Conservation (phyloP, 2,888 invertebrate genomes). For the Brenthis ino region DNA sequence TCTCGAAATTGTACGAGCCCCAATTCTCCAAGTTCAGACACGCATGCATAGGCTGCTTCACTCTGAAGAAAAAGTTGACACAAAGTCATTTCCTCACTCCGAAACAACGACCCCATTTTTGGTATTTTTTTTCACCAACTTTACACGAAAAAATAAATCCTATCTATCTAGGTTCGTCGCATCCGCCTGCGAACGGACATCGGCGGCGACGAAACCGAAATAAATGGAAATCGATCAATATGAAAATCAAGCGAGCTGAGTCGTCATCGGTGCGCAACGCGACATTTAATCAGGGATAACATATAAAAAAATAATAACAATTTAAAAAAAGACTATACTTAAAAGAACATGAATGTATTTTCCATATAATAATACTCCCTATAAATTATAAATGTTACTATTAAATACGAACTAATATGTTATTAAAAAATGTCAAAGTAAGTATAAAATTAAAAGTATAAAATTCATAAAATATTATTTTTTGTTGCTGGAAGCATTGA, state of each 20-base stretch:
- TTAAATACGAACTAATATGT: too few species aligned
- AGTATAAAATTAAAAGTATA: too few species aligned
- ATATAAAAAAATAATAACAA: conserved; percentile 26
- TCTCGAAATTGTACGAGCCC: conserved; percentile 98
- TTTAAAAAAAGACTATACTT: too few species aligned
- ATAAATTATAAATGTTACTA: too few species aligned
- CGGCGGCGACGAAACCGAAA: conserved; percentile 72
- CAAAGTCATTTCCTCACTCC: conserved; percentile 99
- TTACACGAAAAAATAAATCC: conserved; percentile 54
- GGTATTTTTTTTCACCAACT: conserved; percentile 61
- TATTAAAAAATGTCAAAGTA: too few species aligned
- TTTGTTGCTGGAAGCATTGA: too few species aligned
- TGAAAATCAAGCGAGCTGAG: conserved; percentile 44
- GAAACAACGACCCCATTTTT: conserved; percentile 94
- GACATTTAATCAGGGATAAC: conserved; percentile 42
- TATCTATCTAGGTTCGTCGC: conserved; percentile 63
- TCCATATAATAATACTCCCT: too few species aligned
- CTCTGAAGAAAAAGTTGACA: conserved; percentile 99
- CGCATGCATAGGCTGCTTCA: conserved; percentile 99
- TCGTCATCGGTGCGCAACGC: conserved; percentile 57
- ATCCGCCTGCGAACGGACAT: conserved; percentile 71
- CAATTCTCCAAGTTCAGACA: conserved; percentile 98
- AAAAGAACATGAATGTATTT: too few species aligned
- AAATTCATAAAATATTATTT: too few species aligned
- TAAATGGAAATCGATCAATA: conserved; percentile 68